These are phyloP conservation scores for Solenopsis fugax DNA, from an alignment of 1,140 invertebrate genomes.

Conservation along the genomic window DNA sequence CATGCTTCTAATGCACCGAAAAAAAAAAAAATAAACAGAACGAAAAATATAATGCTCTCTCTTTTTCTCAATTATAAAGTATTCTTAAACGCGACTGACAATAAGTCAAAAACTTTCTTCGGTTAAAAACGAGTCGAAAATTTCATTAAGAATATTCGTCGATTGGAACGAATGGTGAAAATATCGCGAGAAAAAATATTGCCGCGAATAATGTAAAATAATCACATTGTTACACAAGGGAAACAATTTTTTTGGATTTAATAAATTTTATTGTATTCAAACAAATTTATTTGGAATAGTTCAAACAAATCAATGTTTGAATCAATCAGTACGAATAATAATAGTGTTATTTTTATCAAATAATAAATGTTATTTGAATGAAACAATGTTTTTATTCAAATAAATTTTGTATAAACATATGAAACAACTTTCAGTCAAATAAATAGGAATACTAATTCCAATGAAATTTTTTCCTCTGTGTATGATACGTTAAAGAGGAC, in stretches of 20 bases:
- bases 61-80: neutral
- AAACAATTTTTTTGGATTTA: neutral
- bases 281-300: too few relatives aligned
- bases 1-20: neutral
- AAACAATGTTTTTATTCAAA: too few relatives aligned
- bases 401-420: too few relatives aligned
- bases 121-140: neutral
- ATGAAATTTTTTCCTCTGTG: too few relatives aligned
- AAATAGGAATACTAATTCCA: too few relatives aligned
- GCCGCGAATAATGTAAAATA: neutral
- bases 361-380: too few relatives aligned
- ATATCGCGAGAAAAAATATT: neutral
- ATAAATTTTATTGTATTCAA: too few relatives aligned
- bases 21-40: conserved; percentile 12
- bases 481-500: neutral
- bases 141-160: neutral
- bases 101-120: neutral
- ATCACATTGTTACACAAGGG: neutral
- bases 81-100: neutral
- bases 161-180: neutral
- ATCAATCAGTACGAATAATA: too few relatives aligned
- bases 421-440: too few relatives aligned
- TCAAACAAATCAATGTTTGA: too few relatives aligned
- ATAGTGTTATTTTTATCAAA: too few relatives aligned
- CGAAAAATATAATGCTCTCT: neutral